Base-by-base conservation (phyloP, 2,797 vertebrate genomes). In the Centropyge bicolor region DNA sequence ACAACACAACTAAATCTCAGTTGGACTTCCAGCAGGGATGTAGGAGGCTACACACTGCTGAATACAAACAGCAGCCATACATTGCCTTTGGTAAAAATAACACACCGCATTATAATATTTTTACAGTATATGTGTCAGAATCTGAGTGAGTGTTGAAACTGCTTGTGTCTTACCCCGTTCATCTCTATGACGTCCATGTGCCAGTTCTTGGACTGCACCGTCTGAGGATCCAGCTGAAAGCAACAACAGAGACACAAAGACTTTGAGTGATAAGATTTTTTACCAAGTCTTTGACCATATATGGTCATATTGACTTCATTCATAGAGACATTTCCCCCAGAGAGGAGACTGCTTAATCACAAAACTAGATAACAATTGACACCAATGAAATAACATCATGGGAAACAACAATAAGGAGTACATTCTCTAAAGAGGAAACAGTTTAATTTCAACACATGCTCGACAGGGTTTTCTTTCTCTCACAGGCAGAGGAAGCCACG, bases 161-260 rank as follows among this genome's bases (percentile, higher is more conserved):
- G 22, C n/a, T 27, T 4, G 54, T 14, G 38, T 79, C 95, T 96
- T 92, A 99, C 98, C 96, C 98, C 98, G 0, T 99, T 99, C 98
- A 99, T 99, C 95, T 99, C 98, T 2, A 99, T 99, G 93, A 99
- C 97, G 0, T 98, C 98, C 88, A 97, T 95, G 86, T 99, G 98
- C 98, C 98, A 99, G 94, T 98, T 98, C 95, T 99, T 99, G 14
- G 97, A 98, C 94, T 99, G 97, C 48, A 99, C 97, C 0, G 96
- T 96, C 93, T 98, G 97, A 2, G 97, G 97, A 86, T 99, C 98
- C 95, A 99, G 92, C 98, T 99, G 94, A 19, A 93, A 95, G 95
- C 73, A 91, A 31, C 70, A 82, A 80, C 66, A 84, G 43, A 88
- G 46, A 74, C 59, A 87, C 16, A 83, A 35, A 80, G 16, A 66